A percentile compares a stretch with the other conserved stretches of the same genome.
phyloP scores from a whole-genome alignment of 1,140 invertebrate genomes.

The Glossosoma conforme region DNA sequence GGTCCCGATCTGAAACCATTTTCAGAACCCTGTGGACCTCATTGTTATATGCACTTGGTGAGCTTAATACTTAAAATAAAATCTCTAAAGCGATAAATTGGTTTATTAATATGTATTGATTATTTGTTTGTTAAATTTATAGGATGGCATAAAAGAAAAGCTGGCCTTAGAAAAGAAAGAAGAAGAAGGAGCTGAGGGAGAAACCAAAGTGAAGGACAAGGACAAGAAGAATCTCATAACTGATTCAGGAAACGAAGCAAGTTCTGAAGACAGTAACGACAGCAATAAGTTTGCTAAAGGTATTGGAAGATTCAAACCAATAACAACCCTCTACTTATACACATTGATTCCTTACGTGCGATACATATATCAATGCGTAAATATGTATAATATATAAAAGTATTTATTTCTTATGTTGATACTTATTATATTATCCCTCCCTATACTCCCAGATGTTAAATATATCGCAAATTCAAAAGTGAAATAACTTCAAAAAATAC shows the following conservation, averaged over 20 bases:
- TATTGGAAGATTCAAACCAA: no score
- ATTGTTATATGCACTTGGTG: conserved; percentile 88
- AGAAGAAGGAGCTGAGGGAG: conserved; percentile 51
- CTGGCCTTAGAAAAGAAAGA: conserved; percentile 63
- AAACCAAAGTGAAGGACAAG: conserved; percentile 42
- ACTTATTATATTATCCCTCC: no score
- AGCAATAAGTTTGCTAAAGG: conserved; percentile 60
- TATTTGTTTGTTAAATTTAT: no score
- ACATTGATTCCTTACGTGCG: no score
- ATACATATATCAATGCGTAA: no score
- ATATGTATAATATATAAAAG: no score
- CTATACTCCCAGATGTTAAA: no score
- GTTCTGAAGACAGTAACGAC: conserved; percentile 89
- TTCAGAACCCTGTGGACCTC: conserved; percentile 77
- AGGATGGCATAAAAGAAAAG: conserved; percentile 81
- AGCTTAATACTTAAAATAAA: conserved; percentile 30
- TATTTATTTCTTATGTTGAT: no score
- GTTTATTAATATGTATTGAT: no score
- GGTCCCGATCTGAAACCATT: conserved; percentile 85
- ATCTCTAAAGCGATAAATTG: conserved; percentile 3
- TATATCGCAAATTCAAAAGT: no score
- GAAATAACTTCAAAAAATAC: no score
- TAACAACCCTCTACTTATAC: no score
- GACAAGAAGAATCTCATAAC: conserved; percentile 60
- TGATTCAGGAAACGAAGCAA: conserved; percentile 89